Evolutionary conservation across 2,888 invertebrate species (phyloP), one percentile per base, ranked within the genome.

Genomic region (Opisthograptis luteolata): DNA sequence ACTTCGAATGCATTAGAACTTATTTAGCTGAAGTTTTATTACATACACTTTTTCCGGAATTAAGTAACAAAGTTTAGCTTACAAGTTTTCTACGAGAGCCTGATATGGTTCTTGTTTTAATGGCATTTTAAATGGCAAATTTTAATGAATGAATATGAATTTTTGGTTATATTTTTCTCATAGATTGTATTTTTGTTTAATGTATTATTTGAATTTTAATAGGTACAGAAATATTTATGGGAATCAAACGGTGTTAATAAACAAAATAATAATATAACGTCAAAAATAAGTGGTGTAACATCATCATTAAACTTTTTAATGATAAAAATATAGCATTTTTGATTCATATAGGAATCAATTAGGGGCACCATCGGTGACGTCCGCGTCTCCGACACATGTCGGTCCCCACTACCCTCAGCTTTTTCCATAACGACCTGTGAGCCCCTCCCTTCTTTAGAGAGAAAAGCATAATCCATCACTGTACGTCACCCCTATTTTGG

Each of bases 381-480:
- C 89, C 91, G 82, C 91, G 87, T 89, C 88, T 87, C 84, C 86
- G 77, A 85, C 92, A 92, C 92, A 90, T 90, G 90, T 88, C 91
- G 89, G 91, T 91, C 92, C 87, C 91, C 91, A 87, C 89, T 87
- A 87, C 88, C 86, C 88, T 87, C 85, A 84, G 88, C 92, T 91
- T 91, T 88, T 88, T 91, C 89, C 91, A 89, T 91, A 92, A 92
- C 91, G 90, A 91, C 88, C 91, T 90, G 88, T 85, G 91, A 87
- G 91, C 89, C 90, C 87, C 88, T 88, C 90, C 91, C 90, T 89
- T 91, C 91, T 91, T 89, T 90, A 88, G 91, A 91, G 91, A 91
- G 91, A 91, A 91, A 91, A 91, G 91, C 91, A 91, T 91, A 91
- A 91, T 88, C 92, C 92, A 92, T 92, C 92, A 92, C 92, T 87